Evolutionary conservation across 92 coral and sea anemone genomes (phyloP), one percentile per base, ranked within the genome.

Genomic region (Paramuricea clavata): DNA sequence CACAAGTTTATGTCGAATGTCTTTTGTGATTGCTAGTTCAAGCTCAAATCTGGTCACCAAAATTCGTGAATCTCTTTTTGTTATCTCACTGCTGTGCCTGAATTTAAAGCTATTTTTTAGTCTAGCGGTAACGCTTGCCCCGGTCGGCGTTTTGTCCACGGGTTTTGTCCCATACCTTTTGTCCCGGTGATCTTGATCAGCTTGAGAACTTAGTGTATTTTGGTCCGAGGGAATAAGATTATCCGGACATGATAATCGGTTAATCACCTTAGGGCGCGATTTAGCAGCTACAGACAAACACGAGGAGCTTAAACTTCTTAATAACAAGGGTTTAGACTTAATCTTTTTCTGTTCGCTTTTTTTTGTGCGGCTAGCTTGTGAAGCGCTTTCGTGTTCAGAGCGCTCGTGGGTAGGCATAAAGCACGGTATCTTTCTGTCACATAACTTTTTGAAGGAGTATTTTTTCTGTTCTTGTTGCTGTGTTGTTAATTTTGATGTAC

Each of bases 11-110:
- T 30, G 6, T 8, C 72, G 34, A 16, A 59, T 73, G 36, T 79
- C 35, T 39, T 59, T 79, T 12, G 64, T 79, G 35, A 79, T 79
- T 17, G 84, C 84, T 1, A 79, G 56, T 41, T 79, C 84, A 1
- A 79, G 44, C 43, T 79, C 73, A 27, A 79, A 28, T 34, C 84
- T 59, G 10, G 72, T 61, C 32, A 36, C 56, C 17, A 59, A 44
- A 17, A 36, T 60, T 47, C 34, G 42, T 9, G 84, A 79, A 34
- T 61, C 67, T 26, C 73, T 13, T 36, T 39, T 59, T 6, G 21
- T 60, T 15, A 25, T 57, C 33, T 59, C 73, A 13, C 5, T 36
- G 54, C 57, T 49, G 81, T 30, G 27, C 9, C 72, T 65, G 72
- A 28, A 28, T 12, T 65, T 65, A 11, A 65, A 12, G n/a, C 19